These are phyloP conservation scores for Triops cancriformis DNA, from an alignment of 1,140 invertebrate genomes.

Conservation along the genomic window DNA sequence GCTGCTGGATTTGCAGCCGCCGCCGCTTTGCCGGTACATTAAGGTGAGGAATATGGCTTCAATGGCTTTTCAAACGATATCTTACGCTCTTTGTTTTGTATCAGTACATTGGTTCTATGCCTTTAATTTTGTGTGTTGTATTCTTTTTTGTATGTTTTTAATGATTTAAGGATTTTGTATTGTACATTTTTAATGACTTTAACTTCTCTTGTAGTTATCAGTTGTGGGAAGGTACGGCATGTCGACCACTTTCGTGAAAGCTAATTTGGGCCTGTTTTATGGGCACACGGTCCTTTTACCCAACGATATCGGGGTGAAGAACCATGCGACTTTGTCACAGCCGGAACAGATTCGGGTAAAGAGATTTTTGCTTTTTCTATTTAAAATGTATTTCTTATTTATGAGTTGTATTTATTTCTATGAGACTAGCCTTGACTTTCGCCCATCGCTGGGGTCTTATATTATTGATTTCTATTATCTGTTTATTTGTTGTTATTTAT, in stretches of 20 bases:
- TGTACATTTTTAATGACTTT: too few relatives aligned
- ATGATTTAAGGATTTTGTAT: too few relatives aligned
- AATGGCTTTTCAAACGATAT: constrained; percentile 23
- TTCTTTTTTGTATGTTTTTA: too few relatives aligned
- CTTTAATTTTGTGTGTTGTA: too few relatives aligned
- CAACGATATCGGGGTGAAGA: constrained; percentile 50
- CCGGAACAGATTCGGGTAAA: constrained; percentile 26
- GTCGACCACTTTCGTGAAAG: constrained; percentile 77
- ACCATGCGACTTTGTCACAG: background rate
- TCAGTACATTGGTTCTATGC: too few relatives aligned
- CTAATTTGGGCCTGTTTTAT: constrained; percentile 84
- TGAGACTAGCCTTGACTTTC: too few relatives aligned
- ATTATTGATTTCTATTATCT: too few relatives aligned
- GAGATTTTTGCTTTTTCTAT: too few relatives aligned
- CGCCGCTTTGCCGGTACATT: constrained; percentile 75
- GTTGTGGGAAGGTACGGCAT: constrained; percentile 82
- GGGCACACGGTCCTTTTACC: constrained; percentile 73
- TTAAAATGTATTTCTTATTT: too few relatives aligned
- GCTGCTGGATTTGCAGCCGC: constrained; percentile 77
- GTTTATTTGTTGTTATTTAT: constrained; percentile 31
- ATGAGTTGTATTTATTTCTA: background rate
- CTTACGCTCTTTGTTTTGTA: too few relatives aligned
- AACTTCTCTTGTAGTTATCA: constrained; percentile 68
- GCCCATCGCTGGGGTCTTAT: too few relatives aligned
- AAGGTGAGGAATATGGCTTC: constrained; percentile 51